These are phyloP conservation scores for Dasyornis broadbenti DNA, from an alignment of 2,113 vertebrate genomes.

Conservation along the genomic window DNA sequence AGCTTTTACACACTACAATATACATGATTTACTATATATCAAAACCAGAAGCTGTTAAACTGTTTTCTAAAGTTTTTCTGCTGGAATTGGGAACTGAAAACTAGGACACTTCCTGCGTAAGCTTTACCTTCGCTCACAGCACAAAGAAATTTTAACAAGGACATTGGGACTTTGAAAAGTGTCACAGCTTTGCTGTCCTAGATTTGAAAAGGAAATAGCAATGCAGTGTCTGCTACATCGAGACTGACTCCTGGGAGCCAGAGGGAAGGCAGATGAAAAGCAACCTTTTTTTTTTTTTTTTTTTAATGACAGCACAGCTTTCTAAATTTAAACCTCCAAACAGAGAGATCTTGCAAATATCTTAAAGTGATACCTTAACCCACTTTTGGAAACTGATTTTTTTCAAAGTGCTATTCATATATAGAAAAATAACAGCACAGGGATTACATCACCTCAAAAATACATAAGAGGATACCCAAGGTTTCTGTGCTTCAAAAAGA, in stretches of 20 bases:
- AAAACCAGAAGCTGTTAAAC: not conserved
- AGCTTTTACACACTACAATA: not conserved
- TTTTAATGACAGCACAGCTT: not conserved
- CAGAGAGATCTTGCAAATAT: not conserved
- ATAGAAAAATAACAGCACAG: not conserved
- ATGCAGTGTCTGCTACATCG: not conserved
- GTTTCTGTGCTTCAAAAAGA: not conserved
- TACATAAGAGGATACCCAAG: not conserved
- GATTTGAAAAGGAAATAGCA: constrained; percentile 51
- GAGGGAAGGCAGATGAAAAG: constrained; percentile 49
- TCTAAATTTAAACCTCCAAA: constrained; percentile 56
- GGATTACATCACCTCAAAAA: not conserved
- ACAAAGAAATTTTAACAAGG: constrained; percentile 60
- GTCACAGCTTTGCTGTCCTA: constrained; percentile 21
- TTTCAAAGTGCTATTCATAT: not conserved
- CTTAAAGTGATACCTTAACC: constrained; percentile 17
- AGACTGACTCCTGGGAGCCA: constrained; percentile 34
- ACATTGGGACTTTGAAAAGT: constrained; percentile 48
- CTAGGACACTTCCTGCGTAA: constrained; percentile 28
- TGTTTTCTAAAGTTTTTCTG: not conserved
- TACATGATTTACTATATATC: not conserved
- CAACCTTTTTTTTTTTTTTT: not conserved
- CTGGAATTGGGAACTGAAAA: constrained; percentile 16
- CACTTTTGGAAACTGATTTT: not conserved
- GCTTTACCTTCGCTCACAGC: constrained; percentile 15